A percentile compares a stretch with the other conserved stretches of the same genome.
Conservation (phyloP, 2,888 invertebrate species). For the Dicranocentrus wangi region DNA sequence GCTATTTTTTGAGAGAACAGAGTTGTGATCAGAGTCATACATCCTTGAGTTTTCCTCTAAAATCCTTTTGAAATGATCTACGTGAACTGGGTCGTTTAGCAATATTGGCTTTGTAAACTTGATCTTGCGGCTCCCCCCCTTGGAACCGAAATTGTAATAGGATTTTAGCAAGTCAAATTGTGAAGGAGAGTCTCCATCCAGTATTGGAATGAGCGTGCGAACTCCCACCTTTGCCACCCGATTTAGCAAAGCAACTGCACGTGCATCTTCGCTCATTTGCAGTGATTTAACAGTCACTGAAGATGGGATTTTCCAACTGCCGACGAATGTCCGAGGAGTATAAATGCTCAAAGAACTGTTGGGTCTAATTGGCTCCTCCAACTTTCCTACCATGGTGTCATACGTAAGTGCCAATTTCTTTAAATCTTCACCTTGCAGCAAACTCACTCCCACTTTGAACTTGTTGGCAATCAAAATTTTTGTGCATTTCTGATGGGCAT, state of each 20-base stretch:
- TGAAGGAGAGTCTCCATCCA: conserved; percentile 57
- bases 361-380: neutral
- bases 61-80: conserved; percentile 47
- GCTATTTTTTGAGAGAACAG: neutral
- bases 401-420: conserved; percentile 50
- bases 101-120: conserved; percentile 62
- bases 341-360: conserved; percentile 23
- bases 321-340: conserved; percentile 37
- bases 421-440: conserved; percentile 52
- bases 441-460: conserved; percentile 50
- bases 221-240: conserved; percentile 69
- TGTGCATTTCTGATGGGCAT: conserved; percentile 43
- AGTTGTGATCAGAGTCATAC: neutral
- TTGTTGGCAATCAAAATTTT: conserved; percentile 54
- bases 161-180: conserved; percentile 57
- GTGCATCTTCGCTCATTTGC: conserved; percentile 69
- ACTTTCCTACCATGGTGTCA: conserved; percentile 13
- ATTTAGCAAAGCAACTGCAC: conserved; percentile 65
- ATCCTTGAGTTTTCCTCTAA: too few relatives aligned
- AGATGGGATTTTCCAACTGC: conserved; percentile 2
- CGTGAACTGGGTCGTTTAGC: conserved; percentile 49
- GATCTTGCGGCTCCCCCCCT: conserved; percentile 49
- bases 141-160: conserved; percentile 50
- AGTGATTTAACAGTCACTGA: conserved; percentile 55
- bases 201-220: conserved; percentile 63